phyloP scores from a whole-genome alignment of 1,140 invertebrate species.

The Lepidurus arcticus region DNA sequence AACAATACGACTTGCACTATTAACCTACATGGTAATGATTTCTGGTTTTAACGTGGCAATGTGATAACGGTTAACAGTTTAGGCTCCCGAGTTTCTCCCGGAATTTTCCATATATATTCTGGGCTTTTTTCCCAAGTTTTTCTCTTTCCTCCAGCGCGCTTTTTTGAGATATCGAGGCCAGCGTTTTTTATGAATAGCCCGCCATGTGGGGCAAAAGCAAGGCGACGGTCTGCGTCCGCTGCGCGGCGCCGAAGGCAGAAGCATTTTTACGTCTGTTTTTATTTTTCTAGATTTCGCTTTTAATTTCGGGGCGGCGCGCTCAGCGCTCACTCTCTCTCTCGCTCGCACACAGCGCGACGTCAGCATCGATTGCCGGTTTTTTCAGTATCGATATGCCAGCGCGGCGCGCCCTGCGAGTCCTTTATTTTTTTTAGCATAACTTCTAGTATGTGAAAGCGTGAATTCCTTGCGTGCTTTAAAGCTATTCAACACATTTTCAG shows the following conservation, averaged over 20 bases:
- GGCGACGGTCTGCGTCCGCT: slow-evolving; percentile 10
- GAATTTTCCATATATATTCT: not conserved
- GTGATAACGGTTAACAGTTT: no score
- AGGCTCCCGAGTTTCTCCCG: not conserved
- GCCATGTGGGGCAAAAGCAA: slow-evolving; percentile 20
- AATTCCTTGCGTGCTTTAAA: slow-evolving; percentile 6
- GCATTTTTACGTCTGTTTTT: not conserved
- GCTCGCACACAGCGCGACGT: not conserved
- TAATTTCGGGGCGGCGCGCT: slow-evolving; percentile 6
- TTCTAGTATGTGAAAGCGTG: not conserved
- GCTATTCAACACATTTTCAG: not conserved
- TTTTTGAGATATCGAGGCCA: not conserved
- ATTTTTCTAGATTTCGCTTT: slow-evolving; percentile 18
- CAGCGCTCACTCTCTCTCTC: not conserved
- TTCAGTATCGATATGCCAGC: slow-evolving; percentile 7
- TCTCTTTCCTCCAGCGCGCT: slow-evolving; percentile 1
- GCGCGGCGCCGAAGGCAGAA: slow-evolving; percentile 16
- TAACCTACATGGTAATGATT: slow-evolving; percentile 75
- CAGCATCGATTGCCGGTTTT: slow-evolving; percentile 14
- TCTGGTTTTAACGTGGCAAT: not conserved
- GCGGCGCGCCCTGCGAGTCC: slow-evolving; percentile 2
- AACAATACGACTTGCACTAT: slow-evolving; percentile 93
- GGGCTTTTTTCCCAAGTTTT: not conserved
- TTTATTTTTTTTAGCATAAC: not conserved
- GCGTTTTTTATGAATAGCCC: slow-evolving; percentile 21